Evolutionary conservation across 2,113 vertebrate genomes (phyloP).

Genomic region (Tonatia bakeri): DNA sequence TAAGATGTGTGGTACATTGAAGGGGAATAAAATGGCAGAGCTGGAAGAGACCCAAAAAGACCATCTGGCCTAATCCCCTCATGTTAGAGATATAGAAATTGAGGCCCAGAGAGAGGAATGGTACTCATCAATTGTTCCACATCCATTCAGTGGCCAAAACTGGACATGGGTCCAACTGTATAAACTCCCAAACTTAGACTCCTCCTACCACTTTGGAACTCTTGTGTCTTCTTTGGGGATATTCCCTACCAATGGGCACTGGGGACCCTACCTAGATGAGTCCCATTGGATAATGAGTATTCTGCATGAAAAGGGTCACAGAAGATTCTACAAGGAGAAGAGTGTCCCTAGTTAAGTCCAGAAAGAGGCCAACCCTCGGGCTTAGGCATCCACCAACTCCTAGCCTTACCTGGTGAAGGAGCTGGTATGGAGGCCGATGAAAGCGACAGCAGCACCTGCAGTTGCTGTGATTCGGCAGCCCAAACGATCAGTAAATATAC

Average conservation of each 20-base stretch:
- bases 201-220: neutral
- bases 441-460: constrained; percentile 89
- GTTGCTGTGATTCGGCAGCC: constrained; percentile 96
- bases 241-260: constrained; percentile 18
- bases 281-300: neutral
- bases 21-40: neutral
- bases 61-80: neutral
- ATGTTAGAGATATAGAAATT: constrained; percentile 5
- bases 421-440: constrained; percentile 93
- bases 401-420: constrained; percentile 95
- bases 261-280: neutral
- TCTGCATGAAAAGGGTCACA: neutral
- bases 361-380: neutral
- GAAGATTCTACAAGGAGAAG: neutral
- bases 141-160: neutral
- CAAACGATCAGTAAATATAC: constrained; percentile 97
- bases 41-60: constrained; percentile 4
- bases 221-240: neutral
- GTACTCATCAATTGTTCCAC: neutral
- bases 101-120: neutral
- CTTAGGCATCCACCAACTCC: neutral
- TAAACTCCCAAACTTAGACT: neutral
- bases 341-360: neutral
- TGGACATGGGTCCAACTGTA: neutral
- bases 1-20: neutral